Evolutionary conservation across 2,113 vertebrate genomes (phyloP), one percentile per base, ranked within the genome.

Genomic region (Ptilorrhoa leucosticta): DNA sequence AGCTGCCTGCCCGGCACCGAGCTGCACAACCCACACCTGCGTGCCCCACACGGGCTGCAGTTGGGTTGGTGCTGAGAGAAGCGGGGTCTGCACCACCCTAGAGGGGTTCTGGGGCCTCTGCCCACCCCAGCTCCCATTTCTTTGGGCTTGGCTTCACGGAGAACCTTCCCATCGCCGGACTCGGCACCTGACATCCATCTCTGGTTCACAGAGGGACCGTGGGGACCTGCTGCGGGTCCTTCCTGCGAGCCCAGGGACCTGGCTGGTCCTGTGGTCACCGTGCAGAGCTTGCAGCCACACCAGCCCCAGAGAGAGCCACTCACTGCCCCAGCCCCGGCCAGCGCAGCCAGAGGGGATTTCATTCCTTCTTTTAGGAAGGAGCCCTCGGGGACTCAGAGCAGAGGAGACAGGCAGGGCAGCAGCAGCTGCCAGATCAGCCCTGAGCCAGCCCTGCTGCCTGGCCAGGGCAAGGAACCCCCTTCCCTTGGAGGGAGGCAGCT

Each of bases 241-340:
- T 42, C 30, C 66, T 27, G 24, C 42, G 8, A 58, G 68, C 15
- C 40, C 50, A 63, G 54, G 66, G 72, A 53, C 24, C 31, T 14
- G 65, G 24, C 39, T 39, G n/a, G 9, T 35, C 1, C 2, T 13
- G 23, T 1, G 31, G 19, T 12, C 48, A 31, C 60, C 35, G 16
- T 1, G 7, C 81, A 64, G n/a, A 57, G n/a, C 57, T 12, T 19
- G 39, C 44, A 57, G 47, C n/a, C 71, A 45, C 61, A 19, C 5
- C 57, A 40, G 26, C 11, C 65, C 6, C 40, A 47, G 14, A 30
- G 37, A 51, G 26, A 71, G 39, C 10, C 28, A 9, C 63, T 23
- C 51, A 1, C 37, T 2, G 1, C 17, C 48, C 35, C 63, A n/a
- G 63, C 27, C 3, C 1, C 1, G 8, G 24, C 31, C 31, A 22